phyloP scores from a whole-genome alignment of 2,888 invertebrate genomes.

The Xiphydria camelus region DNA sequence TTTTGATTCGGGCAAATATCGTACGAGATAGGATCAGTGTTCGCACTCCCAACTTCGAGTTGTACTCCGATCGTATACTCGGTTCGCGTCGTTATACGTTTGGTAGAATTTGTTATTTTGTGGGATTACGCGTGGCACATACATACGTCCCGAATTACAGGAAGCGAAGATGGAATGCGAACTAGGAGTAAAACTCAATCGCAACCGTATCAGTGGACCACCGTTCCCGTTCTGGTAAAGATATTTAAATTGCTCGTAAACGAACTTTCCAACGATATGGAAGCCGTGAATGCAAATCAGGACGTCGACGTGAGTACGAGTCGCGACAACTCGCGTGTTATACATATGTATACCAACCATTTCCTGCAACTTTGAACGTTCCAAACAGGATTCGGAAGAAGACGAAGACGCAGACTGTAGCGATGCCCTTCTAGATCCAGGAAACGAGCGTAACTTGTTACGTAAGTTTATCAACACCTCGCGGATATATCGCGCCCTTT shows the following conservation, averaged over 20 bases:
- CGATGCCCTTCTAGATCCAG: constrained; percentile 41
- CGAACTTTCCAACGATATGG: constrained; percentile 66
- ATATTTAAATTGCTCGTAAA: constrained; percentile 72
- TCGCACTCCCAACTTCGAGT: too few species aligned
- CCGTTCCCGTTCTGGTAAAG: constrained; percentile 69
- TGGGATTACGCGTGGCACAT: too few species aligned
- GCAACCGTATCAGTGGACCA: constrained; percentile 62
- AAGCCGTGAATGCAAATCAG: constrained; percentile 51
- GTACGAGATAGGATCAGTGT: too few species aligned
- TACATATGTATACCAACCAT: too few species aligned
- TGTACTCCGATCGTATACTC: too few species aligned
- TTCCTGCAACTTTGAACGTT: constrained; percentile 5
- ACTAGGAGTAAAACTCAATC: constrained; percentile 59
- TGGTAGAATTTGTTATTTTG: too few species aligned
- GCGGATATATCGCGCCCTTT: too few species aligned
- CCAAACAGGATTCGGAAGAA: constrained; percentile 47
- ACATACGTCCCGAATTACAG: too few species aligned
- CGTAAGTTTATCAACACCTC: constrained; percentile 28
- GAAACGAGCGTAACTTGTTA: constrained; percentile 36
- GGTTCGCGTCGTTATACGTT: too few species aligned
- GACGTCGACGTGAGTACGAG: constrained; percentile 43
- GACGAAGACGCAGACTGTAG: constrained; percentile 54
- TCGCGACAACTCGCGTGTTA: not conserved
- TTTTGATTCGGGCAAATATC: too few species aligned
- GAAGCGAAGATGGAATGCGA: constrained; percentile 43